A percentile compares a stretch with the other conserved stretches of the same genome.
Conservation (phyloP, 2,888 invertebrate genomes). For the Lepidochitona cinerea region DNA sequence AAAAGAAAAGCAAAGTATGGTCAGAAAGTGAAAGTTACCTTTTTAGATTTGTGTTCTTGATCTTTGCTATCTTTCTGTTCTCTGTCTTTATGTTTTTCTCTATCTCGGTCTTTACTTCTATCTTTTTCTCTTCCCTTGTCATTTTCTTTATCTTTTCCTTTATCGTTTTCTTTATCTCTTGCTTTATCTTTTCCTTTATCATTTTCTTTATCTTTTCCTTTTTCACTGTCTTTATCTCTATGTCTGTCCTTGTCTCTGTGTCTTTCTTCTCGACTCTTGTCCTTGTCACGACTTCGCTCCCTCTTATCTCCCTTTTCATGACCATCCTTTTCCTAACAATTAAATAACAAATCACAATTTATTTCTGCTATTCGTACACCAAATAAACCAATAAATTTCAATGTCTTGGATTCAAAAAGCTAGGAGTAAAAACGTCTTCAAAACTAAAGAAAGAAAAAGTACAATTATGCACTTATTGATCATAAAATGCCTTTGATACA, state of each 20-base stretch:
- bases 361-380: too few species aligned
- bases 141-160: constrained; percentile 31
- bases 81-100: constrained; percentile 23
- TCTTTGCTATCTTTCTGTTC: constrained; percentile 27
- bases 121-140: constrained; percentile 34
- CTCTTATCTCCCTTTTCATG: constrained; percentile 8
- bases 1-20: too few species aligned
- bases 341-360: too few species aligned
- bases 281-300: constrained; percentile 16
- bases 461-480: too few species aligned
- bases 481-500: too few species aligned
- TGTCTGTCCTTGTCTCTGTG: constrained; percentile 23
- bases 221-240: constrained; percentile 29
- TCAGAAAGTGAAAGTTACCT: too few species aligned
- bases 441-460: too few species aligned
- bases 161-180: constrained; percentile 31
- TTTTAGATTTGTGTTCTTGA: constrained; percentile 24
- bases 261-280: constrained; percentile 18
- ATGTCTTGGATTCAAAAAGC: too few species aligned
- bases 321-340: background rate
- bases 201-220: constrained; percentile 27
- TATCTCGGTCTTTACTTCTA: constrained; percentile 20
- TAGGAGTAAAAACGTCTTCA: too few species aligned
- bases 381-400: too few species aligned
- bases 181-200: constrained; percentile 31